These are phyloP conservation scores for Corvus hawaiiensis DNA, from an alignment of 2,113 vertebrate species.

Conservation along the genomic window DNA sequence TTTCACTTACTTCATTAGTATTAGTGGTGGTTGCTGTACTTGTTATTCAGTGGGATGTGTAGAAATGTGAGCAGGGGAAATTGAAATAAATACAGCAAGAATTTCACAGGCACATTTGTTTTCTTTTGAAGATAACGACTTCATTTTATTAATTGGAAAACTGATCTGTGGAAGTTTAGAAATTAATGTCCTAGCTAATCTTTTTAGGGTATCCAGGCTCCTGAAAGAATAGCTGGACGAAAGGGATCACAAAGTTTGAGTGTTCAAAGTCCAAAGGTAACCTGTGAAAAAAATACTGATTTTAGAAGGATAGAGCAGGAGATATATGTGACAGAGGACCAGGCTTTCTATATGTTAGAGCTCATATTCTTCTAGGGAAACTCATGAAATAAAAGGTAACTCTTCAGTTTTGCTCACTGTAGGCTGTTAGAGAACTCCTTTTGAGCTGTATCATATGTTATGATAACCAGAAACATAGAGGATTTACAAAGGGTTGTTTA, in stretches of 20 bases:
- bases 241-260: background rate
- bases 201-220: background rate
- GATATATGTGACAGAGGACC: background rate
- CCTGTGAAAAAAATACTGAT: background rate
- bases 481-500: background rate
- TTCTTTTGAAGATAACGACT: background rate
- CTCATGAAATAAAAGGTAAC: background rate
- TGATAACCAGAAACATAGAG: background rate
- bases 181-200: background rate
- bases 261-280: background rate
- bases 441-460: rapidly evolving
- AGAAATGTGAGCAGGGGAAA: background rate
- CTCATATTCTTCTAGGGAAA: background rate
- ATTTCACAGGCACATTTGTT: background rate
- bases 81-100: background rate
- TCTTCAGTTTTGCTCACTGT: background rate
- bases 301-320: background rate
- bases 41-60: background rate
- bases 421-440: background rate
- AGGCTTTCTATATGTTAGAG: background rate
- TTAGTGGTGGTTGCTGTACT: background rate
- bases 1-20: background rate
- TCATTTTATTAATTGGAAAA: background rate
- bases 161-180: background rate
- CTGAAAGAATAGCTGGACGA: background rate